Conservation (phyloP, 2,888 invertebrate genomes). For the Eupithecia pulchellata region DNA sequence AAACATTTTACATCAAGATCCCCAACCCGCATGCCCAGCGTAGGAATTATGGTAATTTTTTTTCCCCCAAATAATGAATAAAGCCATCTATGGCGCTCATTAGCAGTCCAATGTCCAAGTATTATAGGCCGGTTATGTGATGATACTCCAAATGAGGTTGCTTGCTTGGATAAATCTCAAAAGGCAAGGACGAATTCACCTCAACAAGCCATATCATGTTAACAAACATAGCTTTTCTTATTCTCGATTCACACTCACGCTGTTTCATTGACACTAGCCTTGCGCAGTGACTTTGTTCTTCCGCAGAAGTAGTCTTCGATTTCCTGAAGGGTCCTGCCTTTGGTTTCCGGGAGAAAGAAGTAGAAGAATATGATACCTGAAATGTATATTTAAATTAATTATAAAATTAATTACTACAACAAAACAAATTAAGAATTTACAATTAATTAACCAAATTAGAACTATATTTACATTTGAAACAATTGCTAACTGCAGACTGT, state of each 20-base stretch:
- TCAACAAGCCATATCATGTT: conserved; percentile 6
- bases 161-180: conserved; percentile 1
- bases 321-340: conserved; percentile 88
- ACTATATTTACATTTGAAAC: too few relatives aligned
- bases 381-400: conserved; percentile 57
- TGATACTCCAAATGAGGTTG: not conserved
- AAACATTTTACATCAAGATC: not conserved
- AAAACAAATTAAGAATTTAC: too few relatives aligned
- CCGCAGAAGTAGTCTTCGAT: conserved; percentile 90
- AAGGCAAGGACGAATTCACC: not conserved
- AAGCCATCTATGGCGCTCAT: too few relatives aligned
- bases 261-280: conserved; percentile 58
- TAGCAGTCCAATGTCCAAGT: too few relatives aligned
- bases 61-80: too few relatives aligned
- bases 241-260: conserved; percentile 54
- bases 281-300: conserved; percentile 81
- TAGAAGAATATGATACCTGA: conserved; percentile 87
- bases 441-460: too few relatives aligned
- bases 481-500: too few relatives aligned
- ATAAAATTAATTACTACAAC: too few relatives aligned
- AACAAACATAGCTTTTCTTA: conserved; percentile 22
- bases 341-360: conserved; percentile 87
- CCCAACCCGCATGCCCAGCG: too few relatives aligned
- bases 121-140: too few relatives aligned
- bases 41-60: too few relatives aligned